phyloP scores from a whole-genome alignment of 2,888 invertebrate species.

The Rhagonycha lutea region DNA sequence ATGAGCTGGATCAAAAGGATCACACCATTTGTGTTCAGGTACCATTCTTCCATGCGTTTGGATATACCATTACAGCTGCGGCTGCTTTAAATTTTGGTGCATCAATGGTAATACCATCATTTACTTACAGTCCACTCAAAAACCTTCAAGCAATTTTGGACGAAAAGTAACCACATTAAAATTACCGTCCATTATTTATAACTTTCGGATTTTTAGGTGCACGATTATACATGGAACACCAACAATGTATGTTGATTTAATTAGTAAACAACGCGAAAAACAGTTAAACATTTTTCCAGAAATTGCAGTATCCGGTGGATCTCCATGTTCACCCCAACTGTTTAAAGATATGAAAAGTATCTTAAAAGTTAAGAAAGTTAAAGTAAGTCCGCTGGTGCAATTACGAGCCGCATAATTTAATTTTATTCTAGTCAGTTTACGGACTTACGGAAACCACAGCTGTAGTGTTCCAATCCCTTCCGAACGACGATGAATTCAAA shows the following conservation, averaged over 20 bases:
- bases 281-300: constrained; percentile 57
- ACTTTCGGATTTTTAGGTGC: constrained; percentile 59
- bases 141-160: constrained; percentile 57
- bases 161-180: constrained; percentile 7
- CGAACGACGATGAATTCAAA: constrained; percentile 53
- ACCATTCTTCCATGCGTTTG: constrained; percentile 84
- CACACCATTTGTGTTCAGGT: constrained; percentile 67
- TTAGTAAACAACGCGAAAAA: constrained; percentile 58
- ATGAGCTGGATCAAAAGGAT: constrained; percentile 55
- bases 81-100: constrained; percentile 63
- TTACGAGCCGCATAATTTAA: not conserved
- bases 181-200: not conserved
- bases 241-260: constrained; percentile 83
- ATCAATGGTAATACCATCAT: constrained; percentile 65
- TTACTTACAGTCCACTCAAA: constrained; percentile 65
- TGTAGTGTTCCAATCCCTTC: constrained; percentile 59
- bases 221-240: constrained; percentile 77
- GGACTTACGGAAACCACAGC: constrained; percentile 65
- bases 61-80: constrained; percentile 67
- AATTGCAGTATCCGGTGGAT: constrained; percentile 72
- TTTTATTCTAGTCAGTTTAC: constrained; percentile 58
- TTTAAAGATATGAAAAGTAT: constrained; percentile 58
- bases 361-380: constrained; percentile 57
- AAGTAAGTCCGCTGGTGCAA: constrained; percentile 58
- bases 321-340: constrained; percentile 69